Percentiles rank a stretch among this genome's conserved stretches.
These are phyloP conservation scores for Neoitamus cyanurus DNA, from an alignment of 2,888 invertebrate genomes.

Conservation along the genomic window DNA sequence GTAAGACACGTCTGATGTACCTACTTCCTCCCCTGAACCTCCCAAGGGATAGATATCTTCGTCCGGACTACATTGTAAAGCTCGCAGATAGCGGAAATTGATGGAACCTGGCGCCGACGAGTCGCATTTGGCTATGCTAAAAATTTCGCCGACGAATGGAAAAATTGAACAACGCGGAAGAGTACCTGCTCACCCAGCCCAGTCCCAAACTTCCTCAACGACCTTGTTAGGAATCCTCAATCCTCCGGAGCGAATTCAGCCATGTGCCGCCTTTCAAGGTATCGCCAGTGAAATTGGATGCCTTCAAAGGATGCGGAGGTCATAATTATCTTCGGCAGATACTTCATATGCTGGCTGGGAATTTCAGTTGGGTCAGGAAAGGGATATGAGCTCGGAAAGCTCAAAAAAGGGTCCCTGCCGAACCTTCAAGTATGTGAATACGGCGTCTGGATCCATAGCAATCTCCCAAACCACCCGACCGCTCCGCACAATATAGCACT, in stretches of 20 bases:
- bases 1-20: not conserved
- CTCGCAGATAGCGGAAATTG: not conserved
- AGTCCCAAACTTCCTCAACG: not conserved
- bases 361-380: not conserved
- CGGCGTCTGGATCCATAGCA: not conserved
- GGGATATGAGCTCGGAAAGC: not conserved
- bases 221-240: not conserved
- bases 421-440: not conserved
- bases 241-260: not conserved
- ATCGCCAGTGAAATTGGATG: constrained; percentile 1
- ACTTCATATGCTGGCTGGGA: not conserved
- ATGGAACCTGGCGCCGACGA: not conserved
- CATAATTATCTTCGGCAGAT: not conserved
- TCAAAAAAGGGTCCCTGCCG: not conserved
- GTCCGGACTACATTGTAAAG: not conserved
- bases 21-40: not conserved
- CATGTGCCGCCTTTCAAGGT: not conserved
- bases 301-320: not conserved
- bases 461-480: not conserved
- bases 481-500: not conserved
- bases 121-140: not conserved
- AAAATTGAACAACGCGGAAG: not conserved
- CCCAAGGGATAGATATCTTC: not conserved
- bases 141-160: not conserved
- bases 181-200: not conserved